These are phyloP conservation scores for Epizoanthus rinbou DNA, from an alignment of 92 coral and sea anemone species.

Conservation along the genomic window DNA sequence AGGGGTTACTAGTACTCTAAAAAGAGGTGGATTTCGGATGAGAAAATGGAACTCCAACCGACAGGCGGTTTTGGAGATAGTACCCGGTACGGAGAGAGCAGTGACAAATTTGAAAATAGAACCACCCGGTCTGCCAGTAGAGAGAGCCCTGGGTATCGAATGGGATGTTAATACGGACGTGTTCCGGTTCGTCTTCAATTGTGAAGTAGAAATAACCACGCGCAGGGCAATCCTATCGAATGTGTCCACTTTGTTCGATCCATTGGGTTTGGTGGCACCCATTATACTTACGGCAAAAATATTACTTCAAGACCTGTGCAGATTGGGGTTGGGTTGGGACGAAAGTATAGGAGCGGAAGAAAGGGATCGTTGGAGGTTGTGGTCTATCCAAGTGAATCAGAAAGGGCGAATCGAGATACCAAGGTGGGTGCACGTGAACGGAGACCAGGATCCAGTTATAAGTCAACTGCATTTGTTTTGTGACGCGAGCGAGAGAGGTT, in stretches of 20 bases:
- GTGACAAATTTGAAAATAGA: not conserved
- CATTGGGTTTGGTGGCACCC: no score
- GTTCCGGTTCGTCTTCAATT: not conserved
- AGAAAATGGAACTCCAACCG: no score
- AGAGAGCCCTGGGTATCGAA: not conserved
- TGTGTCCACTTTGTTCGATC: no score
- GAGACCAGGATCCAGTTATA: not conserved
- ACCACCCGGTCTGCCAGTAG: not conserved
- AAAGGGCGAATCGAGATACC: not conserved
- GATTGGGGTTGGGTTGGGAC: not conserved
- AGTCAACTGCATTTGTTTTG: no score
- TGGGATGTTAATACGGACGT: not conserved
- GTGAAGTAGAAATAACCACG: not conserved
- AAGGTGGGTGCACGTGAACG: not conserved
- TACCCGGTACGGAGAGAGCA: not conserved
- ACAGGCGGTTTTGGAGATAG: not conserved
- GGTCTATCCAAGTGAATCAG: not conserved
- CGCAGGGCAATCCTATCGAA: not conserved
- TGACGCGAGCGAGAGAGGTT: no score
- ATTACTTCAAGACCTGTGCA: no score
- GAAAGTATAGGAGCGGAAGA: not conserved
- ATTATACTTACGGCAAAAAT: not conserved
- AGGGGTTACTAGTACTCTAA: not conserved
- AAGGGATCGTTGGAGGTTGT: not conserved
- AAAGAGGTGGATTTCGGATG: no score